A percentile compares a stretch with the other conserved stretches of the same genome.
Evolutionary conservation across 2,888 invertebrate species (phyloP).

Genomic region (Polydrusus tereticollis): DNA sequence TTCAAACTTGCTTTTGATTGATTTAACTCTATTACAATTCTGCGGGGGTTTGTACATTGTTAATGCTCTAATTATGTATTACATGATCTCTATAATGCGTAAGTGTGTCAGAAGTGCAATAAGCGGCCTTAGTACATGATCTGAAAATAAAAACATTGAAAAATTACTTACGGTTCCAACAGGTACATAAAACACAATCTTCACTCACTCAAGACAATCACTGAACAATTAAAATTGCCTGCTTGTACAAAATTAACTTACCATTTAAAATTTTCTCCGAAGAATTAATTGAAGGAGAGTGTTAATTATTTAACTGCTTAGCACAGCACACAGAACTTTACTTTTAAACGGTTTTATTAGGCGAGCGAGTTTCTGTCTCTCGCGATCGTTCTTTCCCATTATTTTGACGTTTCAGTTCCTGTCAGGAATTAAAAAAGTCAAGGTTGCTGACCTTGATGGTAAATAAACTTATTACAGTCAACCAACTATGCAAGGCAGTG

Average conservation of each 20-base stretch:
- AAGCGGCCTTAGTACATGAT: conserved; percentile 35
- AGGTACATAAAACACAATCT: conserved; percentile 4
- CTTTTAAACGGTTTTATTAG: conserved; percentile 27
- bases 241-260: conserved; percentile 32
- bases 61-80: conserved; percentile 10
- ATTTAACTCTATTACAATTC: conserved; percentile 71
- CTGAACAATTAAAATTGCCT: conserved; percentile 21
- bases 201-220: conserved; percentile 14
- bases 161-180: conserved; percentile 38
- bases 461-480: background rate
- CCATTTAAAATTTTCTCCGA: conserved; percentile 33
- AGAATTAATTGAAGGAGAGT: conserved; percentile 22
- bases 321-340: conserved; percentile 17
- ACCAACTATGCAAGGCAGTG: background rate
- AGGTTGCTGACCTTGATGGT: conserved; percentile 40
- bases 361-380: conserved; percentile 13
- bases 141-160: conserved; percentile 45
- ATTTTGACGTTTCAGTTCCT: conserved; percentile 49
- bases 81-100: conserved; percentile 27
- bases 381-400: conserved; percentile 36
- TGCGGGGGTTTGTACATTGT: conserved; percentile 65
- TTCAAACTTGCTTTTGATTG: conserved; percentile 76
- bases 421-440: conserved; percentile 30
- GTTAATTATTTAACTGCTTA: conserved; percentile 35
- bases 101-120: conserved; percentile 24